phyloP scores from a whole-genome alignment of 2,797 vertebrate species.

The Poecile montanus region DNA sequence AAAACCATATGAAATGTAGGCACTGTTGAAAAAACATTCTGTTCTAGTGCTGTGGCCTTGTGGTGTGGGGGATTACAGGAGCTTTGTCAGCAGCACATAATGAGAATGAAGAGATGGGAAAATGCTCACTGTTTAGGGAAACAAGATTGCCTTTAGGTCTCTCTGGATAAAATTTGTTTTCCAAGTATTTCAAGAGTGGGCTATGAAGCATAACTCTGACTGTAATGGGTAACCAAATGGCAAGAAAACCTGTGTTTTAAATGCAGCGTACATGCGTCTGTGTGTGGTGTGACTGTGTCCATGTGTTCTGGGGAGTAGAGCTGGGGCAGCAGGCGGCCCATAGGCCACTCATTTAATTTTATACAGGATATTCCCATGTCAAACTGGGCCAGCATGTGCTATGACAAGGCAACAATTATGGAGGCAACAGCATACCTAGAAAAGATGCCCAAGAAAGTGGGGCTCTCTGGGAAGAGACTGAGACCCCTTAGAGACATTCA shows the following conservation, averaged over 20 bases:
- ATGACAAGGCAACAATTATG: rapidly evolving
- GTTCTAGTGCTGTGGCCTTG: neutral
- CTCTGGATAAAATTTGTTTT: neutral
- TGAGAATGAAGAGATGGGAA: neutral
- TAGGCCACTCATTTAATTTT: neutral
- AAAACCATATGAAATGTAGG: constrained; percentile 28
- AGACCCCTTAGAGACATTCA: rapidly evolving
- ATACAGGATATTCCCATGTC: neutral
- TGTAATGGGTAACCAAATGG: neutral
- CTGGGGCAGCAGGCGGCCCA: neutral
- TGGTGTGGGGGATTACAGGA: neutral
- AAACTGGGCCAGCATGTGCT: neutral
- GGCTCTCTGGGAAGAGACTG: neutral
- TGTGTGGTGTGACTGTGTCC: neutral
- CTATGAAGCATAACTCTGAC: neutral
- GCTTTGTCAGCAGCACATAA: neutral
- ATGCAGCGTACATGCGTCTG: neutral
- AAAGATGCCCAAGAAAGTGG: neutral
- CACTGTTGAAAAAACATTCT: constrained; percentile 40
- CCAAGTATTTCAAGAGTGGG: neutral
- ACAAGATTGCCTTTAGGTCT: neutral
- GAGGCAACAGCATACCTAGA: neutral
- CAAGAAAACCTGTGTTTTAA: neutral
- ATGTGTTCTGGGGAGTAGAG: neutral
- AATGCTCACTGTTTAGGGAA: neutral